Base-by-base conservation (phyloP, 1,140 invertebrate species). In the Onthophagus taurus region DNA sequence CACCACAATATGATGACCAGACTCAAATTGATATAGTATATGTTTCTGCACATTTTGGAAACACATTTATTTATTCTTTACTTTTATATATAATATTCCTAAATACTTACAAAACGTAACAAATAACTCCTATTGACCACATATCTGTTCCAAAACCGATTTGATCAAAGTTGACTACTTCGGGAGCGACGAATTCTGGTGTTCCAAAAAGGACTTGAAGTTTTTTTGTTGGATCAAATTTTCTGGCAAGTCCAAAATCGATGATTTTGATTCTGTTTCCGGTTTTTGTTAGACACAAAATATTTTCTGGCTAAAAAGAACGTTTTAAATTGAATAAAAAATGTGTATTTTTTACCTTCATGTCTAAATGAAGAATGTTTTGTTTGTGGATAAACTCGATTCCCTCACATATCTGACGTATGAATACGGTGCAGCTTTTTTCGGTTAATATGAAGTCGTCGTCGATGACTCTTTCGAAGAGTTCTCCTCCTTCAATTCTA, bases 191-290 rank as follows among this genome's bases (percentile, higher is more conserved):
- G 67, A 99, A 98, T 68, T 98, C 95, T 0, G 94, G 92, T 2
- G 94, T 98, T n/a, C 94, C 94, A 64, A 97, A 97, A 24, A 97
- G 69, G 2, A 95, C 86, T 61, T 79, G 75, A 3, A 98, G 68
- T 55, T 95, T 93, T 69, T 93, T 92, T 44, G 80, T 78, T 0
- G 92, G 89, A 63, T 95, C 88, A 53, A 84, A 96, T 62, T 89
- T 83, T 45, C 93, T 72, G 0, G 95, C 94, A 39, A 99, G 67
- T 12, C 95, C 95, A 66, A 97, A 97, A 66, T 96, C 92, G 47
- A 98, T 98, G 49, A 98, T 92, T 70, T 99, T 98, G 52, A 99
- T 92, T 51, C 93, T 76, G 64, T 97, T 97, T 5, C 94, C 93
- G 21, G 87, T 82, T 63, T 89, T 87, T 39, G 92, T 91, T 16